A percentile compares a stretch with the other conserved stretches of the same genome.
Conservation (phyloP, 2,113 vertebrate genomes). For the Pontoporia blainvillei region DNA sequence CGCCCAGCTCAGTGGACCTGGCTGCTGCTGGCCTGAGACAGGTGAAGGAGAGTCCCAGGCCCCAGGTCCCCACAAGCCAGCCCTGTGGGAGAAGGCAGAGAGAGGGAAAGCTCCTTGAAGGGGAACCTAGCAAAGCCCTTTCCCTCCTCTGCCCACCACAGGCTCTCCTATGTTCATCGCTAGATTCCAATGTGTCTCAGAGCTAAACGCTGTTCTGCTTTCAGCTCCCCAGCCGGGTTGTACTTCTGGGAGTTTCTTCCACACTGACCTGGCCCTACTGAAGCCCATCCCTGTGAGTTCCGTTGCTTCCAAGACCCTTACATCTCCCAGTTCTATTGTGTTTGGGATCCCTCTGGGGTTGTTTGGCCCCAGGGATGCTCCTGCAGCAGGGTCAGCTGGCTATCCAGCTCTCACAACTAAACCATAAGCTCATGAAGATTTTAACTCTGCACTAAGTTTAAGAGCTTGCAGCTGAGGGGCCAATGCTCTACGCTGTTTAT, state of each 20-base stretch:
- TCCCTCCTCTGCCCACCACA: not conserved
- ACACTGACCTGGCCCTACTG: not conserved
- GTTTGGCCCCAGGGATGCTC: not conserved
- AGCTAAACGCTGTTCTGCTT: not conserved
- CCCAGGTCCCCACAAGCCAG: not conserved
- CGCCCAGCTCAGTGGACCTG: not conserved
- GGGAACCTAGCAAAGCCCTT: not conserved
- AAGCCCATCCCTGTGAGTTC: fast-evolving
- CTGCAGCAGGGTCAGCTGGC: not conserved
- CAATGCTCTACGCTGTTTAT: not conserved
- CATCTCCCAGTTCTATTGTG: not conserved
- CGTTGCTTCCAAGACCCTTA: not conserved
- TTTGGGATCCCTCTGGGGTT: not conserved
- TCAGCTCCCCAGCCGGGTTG: not conserved
- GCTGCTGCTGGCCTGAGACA: not conserved
- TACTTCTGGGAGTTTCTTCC: not conserved
- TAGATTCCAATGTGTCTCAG: not conserved
- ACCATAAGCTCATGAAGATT: not conserved
- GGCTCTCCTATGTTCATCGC: not conserved
- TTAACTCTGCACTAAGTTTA: not conserved
- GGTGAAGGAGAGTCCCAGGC: not conserved
- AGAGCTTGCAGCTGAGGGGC: not conserved
- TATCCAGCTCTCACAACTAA: not conserved
- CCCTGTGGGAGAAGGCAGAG: not conserved
- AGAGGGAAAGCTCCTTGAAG: not conserved